Conservation (phyloP, 2,888 invertebrate genomes). For the Buathra laborator region DNA sequence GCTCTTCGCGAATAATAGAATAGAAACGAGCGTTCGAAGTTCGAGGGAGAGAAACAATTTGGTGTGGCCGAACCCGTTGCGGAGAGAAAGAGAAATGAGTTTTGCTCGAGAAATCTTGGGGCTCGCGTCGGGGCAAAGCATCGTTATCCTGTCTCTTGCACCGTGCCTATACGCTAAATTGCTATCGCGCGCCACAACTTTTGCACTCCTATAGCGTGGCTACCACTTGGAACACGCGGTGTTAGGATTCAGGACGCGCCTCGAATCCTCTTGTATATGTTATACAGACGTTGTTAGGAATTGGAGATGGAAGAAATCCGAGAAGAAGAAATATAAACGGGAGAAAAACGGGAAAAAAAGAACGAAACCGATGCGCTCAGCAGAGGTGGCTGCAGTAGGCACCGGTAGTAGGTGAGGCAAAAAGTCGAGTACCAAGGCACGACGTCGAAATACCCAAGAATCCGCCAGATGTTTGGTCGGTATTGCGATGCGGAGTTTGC, state of each 20-base stretch:
- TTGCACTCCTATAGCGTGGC: slow-evolving; percentile 1
- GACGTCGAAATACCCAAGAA: slow-evolving; percentile 40
- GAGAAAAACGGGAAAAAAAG: slow-evolving; percentile 8
- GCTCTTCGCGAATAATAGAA: slow-evolving; percentile 40
- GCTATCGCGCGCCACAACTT: slow-evolving; percentile 29
- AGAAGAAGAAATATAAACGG: slow-evolving; percentile 42
- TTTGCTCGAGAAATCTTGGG: too few species aligned
- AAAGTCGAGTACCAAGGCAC: slow-evolving; percentile 45
- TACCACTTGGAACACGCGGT: slow-evolving; percentile 12
- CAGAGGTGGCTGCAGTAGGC: neutral
- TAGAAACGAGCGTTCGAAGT: slow-evolving; percentile 47
- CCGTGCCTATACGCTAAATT: slow-evolving; percentile 44
- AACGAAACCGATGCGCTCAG: neutral
- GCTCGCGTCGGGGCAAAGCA: neutral
- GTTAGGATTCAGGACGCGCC: slow-evolving; percentile 31
- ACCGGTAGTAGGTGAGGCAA: slow-evolving; percentile 27
- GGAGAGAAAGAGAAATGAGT: too few species aligned
- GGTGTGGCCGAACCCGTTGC: too few species aligned
- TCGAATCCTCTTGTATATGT: neutral
- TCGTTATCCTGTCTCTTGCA: slow-evolving; percentile 30
- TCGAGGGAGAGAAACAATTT: neutral
- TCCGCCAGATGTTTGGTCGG: slow-evolving; percentile 52
- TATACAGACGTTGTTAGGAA: slow-evolving; percentile 10
- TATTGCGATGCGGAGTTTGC: slow-evolving; percentile 25
- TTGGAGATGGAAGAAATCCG: slow-evolving; percentile 37